These are phyloP conservation scores for Phenacoccus solenopsis DNA, from an alignment of 1,140 invertebrate species.

Conservation along the genomic window DNA sequence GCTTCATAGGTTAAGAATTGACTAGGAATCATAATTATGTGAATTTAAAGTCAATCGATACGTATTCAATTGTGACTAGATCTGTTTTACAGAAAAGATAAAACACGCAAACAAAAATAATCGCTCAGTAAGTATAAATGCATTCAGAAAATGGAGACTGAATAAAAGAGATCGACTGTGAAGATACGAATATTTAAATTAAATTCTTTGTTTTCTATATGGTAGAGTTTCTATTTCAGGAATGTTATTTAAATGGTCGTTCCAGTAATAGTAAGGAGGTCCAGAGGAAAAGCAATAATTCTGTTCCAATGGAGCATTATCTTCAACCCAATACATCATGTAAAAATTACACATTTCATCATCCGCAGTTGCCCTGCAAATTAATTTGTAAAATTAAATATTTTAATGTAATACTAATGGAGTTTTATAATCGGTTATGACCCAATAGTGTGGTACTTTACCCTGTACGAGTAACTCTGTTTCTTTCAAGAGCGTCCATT, in stretches of 20 bases:
- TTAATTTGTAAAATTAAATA: constrained; percentile 22
- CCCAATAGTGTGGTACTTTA: constrained; percentile 38
- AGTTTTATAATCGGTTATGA: too few species aligned
- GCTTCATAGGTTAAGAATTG: too few species aligned
- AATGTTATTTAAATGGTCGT: constrained; percentile 54
- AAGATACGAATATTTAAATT: background rate
- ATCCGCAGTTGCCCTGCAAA: constrained; percentile 60
- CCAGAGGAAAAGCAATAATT: constrained; percentile 79
- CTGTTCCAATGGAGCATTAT: constrained; percentile 57
- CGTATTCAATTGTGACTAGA: background rate
- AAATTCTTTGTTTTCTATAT: background rate
- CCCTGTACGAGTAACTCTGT: constrained; percentile 60
- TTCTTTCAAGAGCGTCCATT: constrained; percentile 66
- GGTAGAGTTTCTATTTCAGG: constrained; percentile 54
- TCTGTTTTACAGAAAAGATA: background rate
- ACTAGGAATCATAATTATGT: too few species aligned
- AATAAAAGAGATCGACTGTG: background rate
- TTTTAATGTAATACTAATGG: background rate
- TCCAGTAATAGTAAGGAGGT: constrained; percentile 73
- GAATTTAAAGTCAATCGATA: too few species aligned
- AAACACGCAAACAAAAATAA: background rate
- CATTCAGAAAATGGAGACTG: background rate
- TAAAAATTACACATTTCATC: constrained; percentile 99
- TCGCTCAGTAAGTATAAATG: background rate
- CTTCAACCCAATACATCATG: constrained; percentile 91